Evolutionary conservation across 1,140 invertebrate species (phyloP), one percentile per base, ranked within the genome.

Genomic region (Diachasma alloeum): DNA sequence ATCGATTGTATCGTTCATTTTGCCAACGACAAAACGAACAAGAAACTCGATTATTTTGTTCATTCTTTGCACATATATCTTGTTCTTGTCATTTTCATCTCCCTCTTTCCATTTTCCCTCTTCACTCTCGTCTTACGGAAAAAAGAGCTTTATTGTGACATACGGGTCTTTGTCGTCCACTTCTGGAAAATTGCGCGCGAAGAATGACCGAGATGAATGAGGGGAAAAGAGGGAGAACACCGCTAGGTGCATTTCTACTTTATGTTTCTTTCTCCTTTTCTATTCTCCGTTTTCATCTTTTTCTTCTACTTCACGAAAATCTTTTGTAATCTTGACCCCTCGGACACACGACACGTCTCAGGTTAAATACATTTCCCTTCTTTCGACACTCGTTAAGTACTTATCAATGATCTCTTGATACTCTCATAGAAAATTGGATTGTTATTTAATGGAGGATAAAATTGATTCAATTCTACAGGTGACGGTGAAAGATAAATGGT

Each of bases 131-230:
- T 53, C 48, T 53, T 53, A 53, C 48, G 48, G 24, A 19, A 31
- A 63, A 72, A 69, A 42, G 46, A 59, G 39, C 69, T 76, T 86
- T 87, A 87, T 87, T 86, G 85, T 87, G 85, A 87, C 85, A 86
- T 78, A 76, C 37, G n/a, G 77, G 73, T 66, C 79, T 85, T 87
- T 87, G 85, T 87, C 84, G 79, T 83, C 77, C 81, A 81, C 82
- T 87, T 87, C 84, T 86, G 84, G 82, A 86, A 87, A 87, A 87
- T 87, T 87, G 86, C 84, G 79, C 83, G 72, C 77, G 75, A 78
- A 85, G 81, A 86, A 86, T 84, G 84, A 71, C 70, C 69, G 68
- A 71, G 53, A 72, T 76, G 69, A 76, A 76, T 72, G 48, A 24
- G 31, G 37, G 53, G 31, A 36, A 59, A 22, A 59, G 15, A 48